A percentile compares a stretch with the other conserved stretches of the same genome.
These are phyloP conservation scores for Pterostichus niger DNA, from an alignment of 2,888 invertebrate species.

Conservation along the genomic window DNA sequence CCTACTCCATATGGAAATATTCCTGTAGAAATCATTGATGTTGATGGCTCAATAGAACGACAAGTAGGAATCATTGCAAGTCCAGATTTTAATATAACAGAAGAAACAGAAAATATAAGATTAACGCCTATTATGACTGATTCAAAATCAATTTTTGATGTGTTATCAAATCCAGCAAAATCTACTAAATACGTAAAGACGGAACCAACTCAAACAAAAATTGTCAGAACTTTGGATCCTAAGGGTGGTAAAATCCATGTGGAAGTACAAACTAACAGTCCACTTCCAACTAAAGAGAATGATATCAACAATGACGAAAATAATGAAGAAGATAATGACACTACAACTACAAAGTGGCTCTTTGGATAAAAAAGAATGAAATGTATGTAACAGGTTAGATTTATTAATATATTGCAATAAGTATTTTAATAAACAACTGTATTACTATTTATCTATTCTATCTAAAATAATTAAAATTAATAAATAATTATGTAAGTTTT, in stretches of 20 bases:
- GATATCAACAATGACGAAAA: slow-evolving; percentile 17
- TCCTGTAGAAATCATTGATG: slow-evolving; percentile 56
- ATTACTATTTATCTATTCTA: slow-evolving; percentile 17
- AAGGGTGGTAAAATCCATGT: slow-evolving; percentile 43
- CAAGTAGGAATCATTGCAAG: background rate
- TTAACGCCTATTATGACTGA: slow-evolving; percentile 12
- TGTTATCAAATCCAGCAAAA: background rate
- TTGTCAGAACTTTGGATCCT: slow-evolving; percentile 41
- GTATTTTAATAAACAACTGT: slow-evolving; percentile 18
- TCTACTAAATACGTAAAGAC: slow-evolving; percentile 2
- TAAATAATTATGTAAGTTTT: slow-evolving; percentile 13
- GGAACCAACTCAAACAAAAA: slow-evolving; percentile 48
- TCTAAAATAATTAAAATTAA: too few species aligned
- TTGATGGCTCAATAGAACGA: slow-evolving; percentile 14
- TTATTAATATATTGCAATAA: background rate
- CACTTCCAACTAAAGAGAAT: background rate
- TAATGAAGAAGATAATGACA: slow-evolving; percentile 6
- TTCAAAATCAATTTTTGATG: background rate
- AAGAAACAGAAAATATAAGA: background rate
- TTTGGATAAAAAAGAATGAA: slow-evolving; percentile 7
- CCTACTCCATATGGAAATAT: slow-evolving; percentile 52
- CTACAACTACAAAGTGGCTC: slow-evolving; percentile 16
- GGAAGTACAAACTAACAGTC: slow-evolving; percentile 41
- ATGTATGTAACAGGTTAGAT: background rate
- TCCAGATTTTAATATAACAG: background rate